A percentile compares a stretch with the other conserved stretches of the same genome.
phyloP scores from a whole-genome alignment of 2,888 invertebrate genomes.

The Parapristionchus giblindavisi region DNA sequence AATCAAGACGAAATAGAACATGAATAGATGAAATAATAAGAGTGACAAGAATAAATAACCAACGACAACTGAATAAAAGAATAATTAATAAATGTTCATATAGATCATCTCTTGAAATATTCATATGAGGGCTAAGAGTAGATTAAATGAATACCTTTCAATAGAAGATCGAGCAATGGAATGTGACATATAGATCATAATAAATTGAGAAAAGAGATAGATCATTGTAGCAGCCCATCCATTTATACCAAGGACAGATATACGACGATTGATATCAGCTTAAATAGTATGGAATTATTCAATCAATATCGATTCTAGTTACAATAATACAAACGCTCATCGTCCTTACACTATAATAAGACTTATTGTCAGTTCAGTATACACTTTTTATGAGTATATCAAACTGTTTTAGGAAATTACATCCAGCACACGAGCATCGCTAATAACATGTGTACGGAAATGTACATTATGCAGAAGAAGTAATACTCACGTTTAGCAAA shows the following conservation, averaged over 20 bases:
- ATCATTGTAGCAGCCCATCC: not conserved
- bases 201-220: not conserved
- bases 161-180: not conserved
- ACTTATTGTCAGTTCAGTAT: too few species aligned
- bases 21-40: not conserved
- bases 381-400: too few species aligned
- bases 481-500: constrained; percentile 15
- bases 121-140: too few species aligned
- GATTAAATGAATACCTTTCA: not conserved
- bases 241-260: constrained; percentile 1
- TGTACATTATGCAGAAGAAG: too few species aligned
- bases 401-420: too few species aligned
- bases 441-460: too few species aligned
- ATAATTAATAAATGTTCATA: not conserved
- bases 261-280: constrained; percentile 8
- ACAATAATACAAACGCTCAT: too few species aligned
- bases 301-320: too few species aligned
- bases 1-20: constrained; percentile 16
- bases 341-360: too few species aligned
- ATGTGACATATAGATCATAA: not conserved
- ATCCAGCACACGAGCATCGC: too few species aligned
- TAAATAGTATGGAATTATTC: not conserved
- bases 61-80: constrained; percentile 6
- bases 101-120: too few species aligned
- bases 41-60: not conserved